phyloP scores from a whole-genome alignment of 2,888 invertebrate species.

The Pandemis corylana region DNA sequence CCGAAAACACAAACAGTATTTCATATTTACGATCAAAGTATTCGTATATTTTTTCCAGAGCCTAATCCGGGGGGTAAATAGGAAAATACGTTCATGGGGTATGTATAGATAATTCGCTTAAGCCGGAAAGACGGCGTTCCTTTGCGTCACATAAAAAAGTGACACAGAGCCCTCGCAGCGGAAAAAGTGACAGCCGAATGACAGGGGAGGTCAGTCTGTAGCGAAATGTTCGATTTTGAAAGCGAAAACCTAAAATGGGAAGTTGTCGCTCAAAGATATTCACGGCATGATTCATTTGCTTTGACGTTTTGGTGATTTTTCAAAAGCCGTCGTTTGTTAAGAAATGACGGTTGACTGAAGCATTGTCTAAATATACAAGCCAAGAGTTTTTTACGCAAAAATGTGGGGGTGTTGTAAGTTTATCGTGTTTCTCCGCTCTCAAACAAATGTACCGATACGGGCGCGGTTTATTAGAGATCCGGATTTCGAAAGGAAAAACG shows the following conservation, averaged over 20 bases:
- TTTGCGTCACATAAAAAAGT: slow-evolving; percentile 8
- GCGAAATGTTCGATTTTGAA: slow-evolving; percentile 1
- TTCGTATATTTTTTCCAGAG: neutral
- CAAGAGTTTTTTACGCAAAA: too few species aligned
- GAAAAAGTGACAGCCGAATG: slow-evolving; percentile 5
- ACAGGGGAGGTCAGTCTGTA: slow-evolving; percentile 1
- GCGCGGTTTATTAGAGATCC: too few species aligned
- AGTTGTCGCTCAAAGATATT: neutral
- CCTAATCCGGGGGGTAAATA: slow-evolving; percentile 1
- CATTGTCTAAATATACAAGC: too few species aligned
- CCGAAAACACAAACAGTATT: neutral
- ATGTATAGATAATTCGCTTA: slow-evolving; percentile 10
- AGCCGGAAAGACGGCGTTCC: neutral
- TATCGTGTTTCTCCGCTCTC: too few species aligned
- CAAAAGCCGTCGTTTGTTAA: neutral
- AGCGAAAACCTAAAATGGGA: neutral
- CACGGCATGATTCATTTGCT: neutral
- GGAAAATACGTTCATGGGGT: slow-evolving; percentile 1
- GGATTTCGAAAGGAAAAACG: too few species aligned
- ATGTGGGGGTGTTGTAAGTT: too few species aligned
- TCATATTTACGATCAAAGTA: neutral
- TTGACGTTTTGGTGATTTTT: neutral
- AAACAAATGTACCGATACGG: too few species aligned
- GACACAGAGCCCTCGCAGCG: neutral
- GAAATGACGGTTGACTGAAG: neutral